These are phyloP conservation scores for Megaceryle alcyon DNA, from an alignment of 2,797 vertebrate genomes.

Conservation along the genomic window DNA sequence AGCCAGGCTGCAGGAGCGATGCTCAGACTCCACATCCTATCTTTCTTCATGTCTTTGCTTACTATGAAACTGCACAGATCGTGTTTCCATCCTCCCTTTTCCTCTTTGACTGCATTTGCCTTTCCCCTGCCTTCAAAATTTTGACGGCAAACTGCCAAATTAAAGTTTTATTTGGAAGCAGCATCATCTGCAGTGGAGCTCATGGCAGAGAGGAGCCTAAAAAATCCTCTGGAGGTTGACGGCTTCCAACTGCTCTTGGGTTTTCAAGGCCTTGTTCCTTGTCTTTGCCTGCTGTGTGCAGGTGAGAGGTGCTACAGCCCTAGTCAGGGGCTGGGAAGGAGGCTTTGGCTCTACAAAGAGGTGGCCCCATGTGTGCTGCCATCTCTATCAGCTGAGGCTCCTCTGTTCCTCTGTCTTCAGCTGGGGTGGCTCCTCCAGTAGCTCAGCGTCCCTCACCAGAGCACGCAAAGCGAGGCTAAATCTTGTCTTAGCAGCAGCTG, in stretches of 20 bases:
- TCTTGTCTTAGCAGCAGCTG: background rate
- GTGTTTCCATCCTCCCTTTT: background rate
- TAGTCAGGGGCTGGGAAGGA: background rate
- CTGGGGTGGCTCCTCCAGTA: background rate
- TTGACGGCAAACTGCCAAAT: background rate
- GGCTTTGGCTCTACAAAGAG: background rate
- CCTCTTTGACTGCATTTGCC: background rate
- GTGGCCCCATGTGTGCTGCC: rapidly evolving
- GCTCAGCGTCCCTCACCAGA: background rate
- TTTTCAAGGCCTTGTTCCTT: background rate
- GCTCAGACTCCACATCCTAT: background rate
- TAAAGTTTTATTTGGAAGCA: background rate
- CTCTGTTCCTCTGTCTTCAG: background rate
- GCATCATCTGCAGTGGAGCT: background rate
- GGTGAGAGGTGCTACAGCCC: background rate
- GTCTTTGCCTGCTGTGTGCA: background rate
- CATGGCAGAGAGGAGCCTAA: background rate
- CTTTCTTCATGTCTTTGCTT: background rate
- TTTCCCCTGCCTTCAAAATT: background rate
- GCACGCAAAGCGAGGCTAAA: background rate
- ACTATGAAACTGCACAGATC: background rate
- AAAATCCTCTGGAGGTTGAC: background rate
- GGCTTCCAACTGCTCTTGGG: background rate
- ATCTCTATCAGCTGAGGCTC: rapidly evolving
- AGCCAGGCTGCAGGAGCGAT: background rate